phyloP scores from a whole-genome alignment of 2,113 vertebrate genomes.

The Pedionomus torquatus region DNA sequence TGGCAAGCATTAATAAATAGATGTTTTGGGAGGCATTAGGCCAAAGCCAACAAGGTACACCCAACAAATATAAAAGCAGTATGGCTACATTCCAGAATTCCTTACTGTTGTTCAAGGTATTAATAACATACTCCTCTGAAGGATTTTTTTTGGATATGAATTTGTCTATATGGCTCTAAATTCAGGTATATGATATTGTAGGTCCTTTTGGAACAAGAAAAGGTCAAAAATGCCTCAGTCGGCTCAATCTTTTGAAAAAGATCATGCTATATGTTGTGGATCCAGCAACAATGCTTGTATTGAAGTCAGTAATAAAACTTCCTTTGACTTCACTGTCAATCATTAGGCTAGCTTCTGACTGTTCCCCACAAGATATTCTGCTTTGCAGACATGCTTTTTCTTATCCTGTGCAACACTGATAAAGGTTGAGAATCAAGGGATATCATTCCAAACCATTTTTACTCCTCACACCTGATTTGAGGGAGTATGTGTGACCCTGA shows the following conservation, averaged over 20 bases:
- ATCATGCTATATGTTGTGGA: background rate
- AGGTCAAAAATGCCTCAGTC: background rate
- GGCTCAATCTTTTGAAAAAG: background rate
- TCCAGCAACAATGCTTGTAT: background rate
- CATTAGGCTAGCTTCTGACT: background rate
- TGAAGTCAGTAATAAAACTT: background rate
- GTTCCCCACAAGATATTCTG: background rate
- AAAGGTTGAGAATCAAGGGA: background rate
- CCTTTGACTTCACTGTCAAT: background rate
- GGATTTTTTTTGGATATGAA: background rate
- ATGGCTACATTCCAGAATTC: background rate
- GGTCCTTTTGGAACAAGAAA: background rate
- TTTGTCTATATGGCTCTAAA: background rate
- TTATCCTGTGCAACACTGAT: background rate
- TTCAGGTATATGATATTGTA: background rate
- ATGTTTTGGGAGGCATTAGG: background rate
- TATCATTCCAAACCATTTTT: background rate
- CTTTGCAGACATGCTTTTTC: background rate
- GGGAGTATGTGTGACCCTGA: fast-evolving
- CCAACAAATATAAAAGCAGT: background rate
- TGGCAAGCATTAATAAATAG: background rate
- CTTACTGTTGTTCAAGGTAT: background rate
- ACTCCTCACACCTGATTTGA: background rate
- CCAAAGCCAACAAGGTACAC: background rate
- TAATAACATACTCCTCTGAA: background rate